Percentiles rank a stretch among this genome's conserved stretches.
These are phyloP conservation scores for Saccopteryx leptura DNA, from an alignment of 2,113 vertebrate genomes.

Conservation along the genomic window DNA sequence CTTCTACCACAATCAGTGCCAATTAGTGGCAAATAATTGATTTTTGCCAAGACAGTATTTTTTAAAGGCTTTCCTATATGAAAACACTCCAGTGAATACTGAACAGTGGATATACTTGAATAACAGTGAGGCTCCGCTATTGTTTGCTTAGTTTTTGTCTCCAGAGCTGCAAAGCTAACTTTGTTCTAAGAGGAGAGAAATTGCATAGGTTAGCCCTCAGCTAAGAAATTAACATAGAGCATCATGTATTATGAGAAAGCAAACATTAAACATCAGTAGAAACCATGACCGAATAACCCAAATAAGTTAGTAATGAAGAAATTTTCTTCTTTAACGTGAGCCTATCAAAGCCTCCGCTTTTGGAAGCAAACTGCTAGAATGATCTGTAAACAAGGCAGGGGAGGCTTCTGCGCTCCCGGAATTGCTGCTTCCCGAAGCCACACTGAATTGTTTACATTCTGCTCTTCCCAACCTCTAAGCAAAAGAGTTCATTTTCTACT, in stretches of 20 bases:
- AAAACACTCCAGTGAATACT: not conserved
- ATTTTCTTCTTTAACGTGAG: not conserved
- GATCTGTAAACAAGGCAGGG: not conserved
- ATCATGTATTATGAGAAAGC: not conserved
- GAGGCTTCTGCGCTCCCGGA: constrained; percentile 47
- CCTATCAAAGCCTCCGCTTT: not conserved
- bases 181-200: not conserved
- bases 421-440: not conserved
- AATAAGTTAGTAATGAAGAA: not conserved
- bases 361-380: constrained; percentile 16
- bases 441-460: constrained; percentile 76
- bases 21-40: not conserved
- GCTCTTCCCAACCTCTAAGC: constrained; percentile 47
- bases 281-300: not conserved
- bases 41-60: constrained; percentile 11
- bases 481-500: constrained; percentile 61
- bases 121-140: not conserved
- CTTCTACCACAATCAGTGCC: not conserved
- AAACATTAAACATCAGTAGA: not conserved
- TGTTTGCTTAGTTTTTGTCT: not conserved
- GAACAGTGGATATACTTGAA: not conserved
- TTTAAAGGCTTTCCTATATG: not conserved
- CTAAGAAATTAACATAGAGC: constrained; percentile 13
- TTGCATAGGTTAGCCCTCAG: not conserved
- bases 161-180: constrained; percentile 57